Percentiles rank a stretch among this genome's conserved stretches.
Evolutionary conservation across 2,797 vertebrate species (phyloP).

Genomic region (Orestias chungarensis): DNA sequence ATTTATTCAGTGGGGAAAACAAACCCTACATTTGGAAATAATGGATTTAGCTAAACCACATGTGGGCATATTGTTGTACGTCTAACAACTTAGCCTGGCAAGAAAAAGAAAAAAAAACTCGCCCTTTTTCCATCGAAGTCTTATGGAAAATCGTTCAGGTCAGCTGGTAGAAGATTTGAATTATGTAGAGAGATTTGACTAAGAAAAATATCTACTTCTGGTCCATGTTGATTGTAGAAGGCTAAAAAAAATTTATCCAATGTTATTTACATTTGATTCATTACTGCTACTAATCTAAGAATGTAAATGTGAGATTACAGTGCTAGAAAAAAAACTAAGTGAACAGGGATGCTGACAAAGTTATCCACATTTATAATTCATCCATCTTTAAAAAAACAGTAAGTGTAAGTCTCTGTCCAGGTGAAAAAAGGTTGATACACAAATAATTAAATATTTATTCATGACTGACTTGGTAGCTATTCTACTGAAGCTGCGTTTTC

Average conservation of each 20-base stretch:
- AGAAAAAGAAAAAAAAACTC: too few species aligned
- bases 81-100: background rate
- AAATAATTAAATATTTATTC: background rate
- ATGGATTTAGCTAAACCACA: background rate
- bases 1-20: background rate
- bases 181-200: too few species aligned
- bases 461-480: background rate
- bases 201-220: too few species aligned
- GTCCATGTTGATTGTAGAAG: too few species aligned
- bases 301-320: background rate
- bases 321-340: background rate
- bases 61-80: background rate
- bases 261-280: too few species aligned
- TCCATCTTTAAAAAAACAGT: background rate
- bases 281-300: background rate
- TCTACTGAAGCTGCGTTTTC: background rate
- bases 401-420: background rate
- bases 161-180: too few species aligned
- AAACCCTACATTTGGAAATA: background rate
- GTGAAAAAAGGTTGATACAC: background rate
- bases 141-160: too few species aligned
- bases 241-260: too few species aligned
- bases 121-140: too few species aligned
- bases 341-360: background rate
- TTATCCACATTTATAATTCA: background rate